Evolutionary conservation across 2,113 vertebrate genomes (phyloP), one percentile per base, ranked within the genome.

Genomic region (Gasterosteus nipponicus): DNA sequence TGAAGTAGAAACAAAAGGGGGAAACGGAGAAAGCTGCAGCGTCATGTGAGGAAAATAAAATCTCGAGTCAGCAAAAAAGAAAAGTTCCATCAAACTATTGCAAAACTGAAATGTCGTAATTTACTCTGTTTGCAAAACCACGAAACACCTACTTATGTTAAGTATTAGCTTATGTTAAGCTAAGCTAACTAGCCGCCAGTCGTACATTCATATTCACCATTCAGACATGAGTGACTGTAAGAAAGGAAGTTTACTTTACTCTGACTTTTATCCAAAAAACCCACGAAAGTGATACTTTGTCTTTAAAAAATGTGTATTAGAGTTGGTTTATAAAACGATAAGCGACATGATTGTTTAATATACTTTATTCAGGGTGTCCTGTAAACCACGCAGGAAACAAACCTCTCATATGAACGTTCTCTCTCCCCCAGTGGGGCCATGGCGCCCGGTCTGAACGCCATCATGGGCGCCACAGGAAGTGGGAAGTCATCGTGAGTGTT

Each of bases 401-500:
- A 26, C 22, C 22, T 26, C 22, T 26, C 22, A 26, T 26, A 26
- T 26, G 22, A 26, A 5, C 7, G 35, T 38, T 6, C 35, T 86
- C 81, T 68, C 5, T 77, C 68, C 86, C 87, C 33, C 92, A 99
- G 97, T 89, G 98, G 98, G 22, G 87, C 97, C 86, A 98, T 99
- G 97, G 96, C 84, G 79, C 96, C 97, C 1, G 98, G 98, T 14
- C 93, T 99, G 70, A 99, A 99, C 38, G 96, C 97, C 82, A 98
- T 99, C 85, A 92, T 99, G 88, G 98, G 98, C 87, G 96, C 97
- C 2, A 98, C 97, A 0, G 98, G 97, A 65, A 95, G 97, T 38
- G 97, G 98, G 12, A 99, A 99, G 85, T 98, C 98, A 76, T 99
- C 97, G 96, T 99, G 93, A 97, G 97, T 92, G 10, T 57, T 7